phyloP scores from a whole-genome alignment of 2,888 invertebrate genomes.

The Oligia latruncula region DNA sequence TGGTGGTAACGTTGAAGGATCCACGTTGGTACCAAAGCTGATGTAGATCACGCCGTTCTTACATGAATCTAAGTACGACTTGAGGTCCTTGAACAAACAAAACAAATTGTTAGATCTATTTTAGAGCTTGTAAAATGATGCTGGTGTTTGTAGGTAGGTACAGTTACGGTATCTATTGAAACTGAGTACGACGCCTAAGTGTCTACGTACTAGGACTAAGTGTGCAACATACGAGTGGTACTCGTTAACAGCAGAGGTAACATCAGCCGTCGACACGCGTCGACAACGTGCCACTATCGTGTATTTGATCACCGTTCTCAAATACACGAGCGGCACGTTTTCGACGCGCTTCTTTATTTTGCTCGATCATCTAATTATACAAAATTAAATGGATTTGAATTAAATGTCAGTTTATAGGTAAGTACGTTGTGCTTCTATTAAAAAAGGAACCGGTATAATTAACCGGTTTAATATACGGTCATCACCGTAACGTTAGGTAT shows the following conservation, averaged over 20 bases:
- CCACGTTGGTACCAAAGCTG: slow-evolving; percentile 80
- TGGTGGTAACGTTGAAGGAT: slow-evolving; percentile 70
- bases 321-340: too few relatives aligned
- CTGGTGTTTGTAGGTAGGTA: neutral
- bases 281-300: too few relatives aligned
- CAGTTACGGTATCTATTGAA: too few relatives aligned
- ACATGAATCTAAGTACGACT: slow-evolving; percentile 76
- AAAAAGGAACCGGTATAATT: neutral
- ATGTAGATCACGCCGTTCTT: slow-evolving; percentile 78
- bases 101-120: neutral
- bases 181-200: too few relatives aligned
- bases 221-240: too few relatives aligned
- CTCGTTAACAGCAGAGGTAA: too few relatives aligned
- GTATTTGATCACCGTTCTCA: too few relatives aligned
- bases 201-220: too few relatives aligned
- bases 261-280: too few relatives aligned
- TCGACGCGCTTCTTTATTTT: too few relatives aligned
- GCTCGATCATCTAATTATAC: neutral
- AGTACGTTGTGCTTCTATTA: neutral
- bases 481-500: too few relatives aligned
- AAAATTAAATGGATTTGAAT: neutral
- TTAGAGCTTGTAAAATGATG: neutral
- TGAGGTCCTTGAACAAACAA: slow-evolving; percentile 65
- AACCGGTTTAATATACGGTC: neutral
- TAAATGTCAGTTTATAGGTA: neutral